These are phyloP conservation scores for Myotis yumanensis DNA, from an alignment of 2,113 vertebrate species.

Conservation along the genomic window DNA sequence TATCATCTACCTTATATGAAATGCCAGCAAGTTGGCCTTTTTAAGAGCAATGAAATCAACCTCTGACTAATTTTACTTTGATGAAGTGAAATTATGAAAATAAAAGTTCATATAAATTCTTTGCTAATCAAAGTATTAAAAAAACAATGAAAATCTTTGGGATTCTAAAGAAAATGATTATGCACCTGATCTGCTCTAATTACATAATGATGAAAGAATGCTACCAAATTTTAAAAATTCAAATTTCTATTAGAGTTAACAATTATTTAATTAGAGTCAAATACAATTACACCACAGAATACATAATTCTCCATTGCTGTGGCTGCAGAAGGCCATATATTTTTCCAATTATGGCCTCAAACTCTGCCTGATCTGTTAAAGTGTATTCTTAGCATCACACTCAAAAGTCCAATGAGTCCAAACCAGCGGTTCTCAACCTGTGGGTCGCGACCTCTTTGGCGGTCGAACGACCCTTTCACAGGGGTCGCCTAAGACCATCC, in stretches of 20 bases:
- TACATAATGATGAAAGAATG: slow-evolving; percentile 21
- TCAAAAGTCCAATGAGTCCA: background rate
- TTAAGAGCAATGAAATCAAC: slow-evolving; percentile 45
- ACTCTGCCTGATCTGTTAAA: background rate
- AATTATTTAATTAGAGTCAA: slow-evolving; percentile 60
- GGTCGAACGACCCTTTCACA: too few species aligned
- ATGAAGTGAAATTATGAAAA: slow-evolving; percentile 44
- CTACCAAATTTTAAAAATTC: slow-evolving; percentile 16
- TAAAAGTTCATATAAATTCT: slow-evolving; percentile 10
- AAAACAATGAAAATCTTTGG: slow-evolving; percentile 27
- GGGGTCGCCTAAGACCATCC: too few species aligned
- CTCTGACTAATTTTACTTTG: background rate
- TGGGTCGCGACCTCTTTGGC: too few species aligned
- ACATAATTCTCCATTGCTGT: slow-evolving; percentile 5
- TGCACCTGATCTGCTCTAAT: background rate
- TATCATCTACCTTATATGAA: background rate
- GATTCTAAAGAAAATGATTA: slow-evolving; percentile 45
- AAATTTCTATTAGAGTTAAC: background rate
- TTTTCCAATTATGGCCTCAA: background rate
- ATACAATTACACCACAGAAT: background rate
- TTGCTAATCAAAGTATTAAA: background rate
- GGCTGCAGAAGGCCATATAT: background rate
- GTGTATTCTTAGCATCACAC: background rate
- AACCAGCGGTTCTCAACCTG: background rate
- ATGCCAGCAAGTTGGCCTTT: slow-evolving; percentile 25